Conservation (phyloP, 2,797 vertebrate genomes). For the Fistularia commersonii region DNA sequence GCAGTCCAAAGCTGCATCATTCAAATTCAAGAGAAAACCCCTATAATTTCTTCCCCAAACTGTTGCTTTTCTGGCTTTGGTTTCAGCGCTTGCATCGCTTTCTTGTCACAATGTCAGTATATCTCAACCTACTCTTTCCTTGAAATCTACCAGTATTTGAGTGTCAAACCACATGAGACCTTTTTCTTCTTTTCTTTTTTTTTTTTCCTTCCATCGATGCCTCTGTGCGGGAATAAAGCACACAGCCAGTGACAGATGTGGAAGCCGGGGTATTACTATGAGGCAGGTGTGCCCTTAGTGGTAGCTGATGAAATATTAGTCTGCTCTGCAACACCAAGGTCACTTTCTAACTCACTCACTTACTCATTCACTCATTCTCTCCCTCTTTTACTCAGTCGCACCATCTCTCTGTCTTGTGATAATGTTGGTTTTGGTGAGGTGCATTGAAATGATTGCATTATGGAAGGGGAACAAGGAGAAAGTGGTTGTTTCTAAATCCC, state of each 20-base stretch:
- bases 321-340: conserved; percentile 47
- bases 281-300: conserved; percentile 56
- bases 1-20: too few relatives aligned
- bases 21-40: too few relatives aligned
- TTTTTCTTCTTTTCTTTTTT: conserved; percentile 28
- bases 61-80: too few relatives aligned
- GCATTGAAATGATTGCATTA: neutral
- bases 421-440: too few relatives aligned
- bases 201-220: conserved; percentile 20
- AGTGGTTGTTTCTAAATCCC: too few relatives aligned
- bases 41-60: too few relatives aligned
- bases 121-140: conserved; percentile 14
- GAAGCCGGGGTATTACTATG: conserved; percentile 39
- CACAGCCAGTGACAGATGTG: conserved; percentile 55
- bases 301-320: conserved; percentile 60
- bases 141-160: conserved; percentile 25
- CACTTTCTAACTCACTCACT: conserved; percentile 21
- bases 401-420: too few relatives aligned
- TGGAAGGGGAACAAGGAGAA: neutral
- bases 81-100: too few relatives aligned
- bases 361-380: conserved; percentile 8
- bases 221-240: conserved; percentile 38
- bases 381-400: too few relatives aligned
- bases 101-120: conserved; percentile 7
- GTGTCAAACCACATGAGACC: conserved; percentile 28